Evolutionary conservation across 2,113 vertebrate genomes (phyloP).

Genomic region (Aegypius monachus): DNA sequence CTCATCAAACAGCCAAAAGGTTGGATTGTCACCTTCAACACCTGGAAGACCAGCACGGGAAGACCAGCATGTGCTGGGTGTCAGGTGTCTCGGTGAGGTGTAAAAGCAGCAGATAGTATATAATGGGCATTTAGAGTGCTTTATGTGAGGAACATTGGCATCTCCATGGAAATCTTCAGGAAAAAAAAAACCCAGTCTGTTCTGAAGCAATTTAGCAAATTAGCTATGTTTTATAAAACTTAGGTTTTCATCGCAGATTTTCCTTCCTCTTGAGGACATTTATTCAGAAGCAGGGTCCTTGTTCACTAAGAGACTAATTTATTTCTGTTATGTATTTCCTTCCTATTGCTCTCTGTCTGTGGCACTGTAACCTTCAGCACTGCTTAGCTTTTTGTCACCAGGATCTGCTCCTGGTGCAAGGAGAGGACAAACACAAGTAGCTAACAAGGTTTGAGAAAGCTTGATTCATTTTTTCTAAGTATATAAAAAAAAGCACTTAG

Average conservation of each 20-base stretch:
- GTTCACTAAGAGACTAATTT: background rate
- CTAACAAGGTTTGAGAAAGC: background rate
- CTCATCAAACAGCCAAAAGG: background rate
- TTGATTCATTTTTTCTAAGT: background rate
- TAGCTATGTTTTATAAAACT: background rate
- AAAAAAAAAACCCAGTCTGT: background rate
- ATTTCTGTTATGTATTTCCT: background rate
- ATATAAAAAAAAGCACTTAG: background rate
- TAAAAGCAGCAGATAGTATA: background rate
- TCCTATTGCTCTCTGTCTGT: background rate
- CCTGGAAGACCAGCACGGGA: background rate
- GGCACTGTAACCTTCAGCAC: background rate
- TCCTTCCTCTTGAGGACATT: background rate
- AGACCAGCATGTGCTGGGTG: background rate
- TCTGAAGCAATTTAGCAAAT: constrained; percentile 33
- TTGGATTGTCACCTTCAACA: background rate
- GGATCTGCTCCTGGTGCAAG: background rate
- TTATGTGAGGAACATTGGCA: background rate
- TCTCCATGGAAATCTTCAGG: constrained; percentile 18
- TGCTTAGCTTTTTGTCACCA: background rate
- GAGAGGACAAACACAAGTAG: background rate
- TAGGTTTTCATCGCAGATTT: background rate
- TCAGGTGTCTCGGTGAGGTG: background rate
- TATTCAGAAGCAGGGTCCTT: background rate
- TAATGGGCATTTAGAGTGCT: background rate